Evolutionary conservation across 1,140 invertebrate species (phyloP), one percentile per base, ranked within the genome.

Genomic region (Aphelinus certus): DNA sequence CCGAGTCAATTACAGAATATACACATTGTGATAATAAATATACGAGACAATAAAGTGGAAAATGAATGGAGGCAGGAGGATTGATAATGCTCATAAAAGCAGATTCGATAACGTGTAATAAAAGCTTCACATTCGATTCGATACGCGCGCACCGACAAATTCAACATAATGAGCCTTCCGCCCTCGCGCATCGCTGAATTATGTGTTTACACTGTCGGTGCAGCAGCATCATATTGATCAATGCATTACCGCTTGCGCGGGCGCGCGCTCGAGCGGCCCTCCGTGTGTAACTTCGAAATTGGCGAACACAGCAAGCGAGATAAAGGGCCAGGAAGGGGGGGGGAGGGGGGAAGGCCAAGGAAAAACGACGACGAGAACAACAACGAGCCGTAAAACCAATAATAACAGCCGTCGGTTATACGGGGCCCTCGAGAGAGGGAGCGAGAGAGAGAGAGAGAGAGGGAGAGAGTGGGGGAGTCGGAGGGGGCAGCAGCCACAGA

Each of bases 261-360:
- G 43, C 45, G 10, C 10, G 10, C 7, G 51, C 9, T 53, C 4
- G 4, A 53, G 4, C 9, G 4, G 67, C 26, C 45, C 51, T 53
- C 51, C 9, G 51, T 53, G 9, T 9, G 9, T 55, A 57, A 68
- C 67, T 75, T 73, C 45, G n/a, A 75, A 75, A 75, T 74, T 74
- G 66, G 58, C 66, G 43, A 65, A 72, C 53, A 53, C 7, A 7
- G 57, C 57, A 3, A 7, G 57, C 5, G 57, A 60, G 3, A 10
- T 62, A 5, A 45, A 46, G 2, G 2, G n/a, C 57, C 7, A 7
- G 57, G n/a, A 1, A 60, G 3, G 3, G 71, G 9, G 49, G 47
- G 2, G 2, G n/a, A 42, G 51, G 48, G 26, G 42, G 26, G 26
- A 26, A 26, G 26, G 62, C 7, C 46, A 62, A 4, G 26, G 47